Evolutionary conservation across 2,113 vertebrate genomes (phyloP).

Genomic region (Actenoides hombroni): DNA sequence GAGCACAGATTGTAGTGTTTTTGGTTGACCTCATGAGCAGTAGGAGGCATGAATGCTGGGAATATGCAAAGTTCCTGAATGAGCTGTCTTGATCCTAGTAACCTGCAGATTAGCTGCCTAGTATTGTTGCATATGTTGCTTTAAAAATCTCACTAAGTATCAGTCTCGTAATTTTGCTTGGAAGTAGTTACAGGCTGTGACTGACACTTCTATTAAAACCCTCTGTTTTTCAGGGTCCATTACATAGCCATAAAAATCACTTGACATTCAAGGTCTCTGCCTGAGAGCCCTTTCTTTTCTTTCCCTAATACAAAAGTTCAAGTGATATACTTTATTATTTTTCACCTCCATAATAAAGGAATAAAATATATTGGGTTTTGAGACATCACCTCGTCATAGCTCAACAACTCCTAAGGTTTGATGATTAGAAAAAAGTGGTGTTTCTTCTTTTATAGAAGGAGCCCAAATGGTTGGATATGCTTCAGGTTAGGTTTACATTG

Average conservation of each 20-base stretch:
- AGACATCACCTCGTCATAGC: not conserved
- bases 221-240: not conserved
- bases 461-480: not conserved
- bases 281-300: not conserved
- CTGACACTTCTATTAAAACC: not conserved
- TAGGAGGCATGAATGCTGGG: not conserved
- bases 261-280: not conserved
- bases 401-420: not conserved
- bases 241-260: conserved; percentile 1
- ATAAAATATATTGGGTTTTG: not conserved
- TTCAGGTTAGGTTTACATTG: not conserved
- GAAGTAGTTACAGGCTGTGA: not conserved
- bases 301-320: not conserved
- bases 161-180: not conserved
- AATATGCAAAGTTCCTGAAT: not conserved
- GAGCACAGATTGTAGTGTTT: not conserved
- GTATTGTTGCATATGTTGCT: not conserved
- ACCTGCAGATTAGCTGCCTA: not conserved
- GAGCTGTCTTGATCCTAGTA: not conserved
- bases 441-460: not conserved
- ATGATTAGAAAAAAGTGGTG: not conserved
- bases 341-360: not conserved
- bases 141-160: not conserved
- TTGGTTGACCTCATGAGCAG: not conserved
- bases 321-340: not conserved